Evolutionary conservation across 2,797 vertebrate genomes (phyloP).

Genomic region (Chiloscyllium punctatum): DNA sequence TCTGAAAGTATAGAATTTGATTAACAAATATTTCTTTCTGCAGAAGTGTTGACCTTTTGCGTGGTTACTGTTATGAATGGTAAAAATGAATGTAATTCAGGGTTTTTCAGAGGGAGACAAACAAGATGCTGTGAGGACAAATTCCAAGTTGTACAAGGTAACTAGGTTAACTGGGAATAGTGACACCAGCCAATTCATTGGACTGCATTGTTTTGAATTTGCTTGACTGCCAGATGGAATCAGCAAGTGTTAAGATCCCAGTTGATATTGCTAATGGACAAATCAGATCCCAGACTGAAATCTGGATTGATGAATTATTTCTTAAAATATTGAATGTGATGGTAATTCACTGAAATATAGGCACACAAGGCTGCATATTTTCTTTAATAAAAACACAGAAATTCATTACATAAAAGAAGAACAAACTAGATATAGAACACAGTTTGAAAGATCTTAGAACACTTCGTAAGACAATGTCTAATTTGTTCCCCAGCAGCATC

Average conservation of each 20-base stretch:
- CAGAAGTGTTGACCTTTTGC: neutral
- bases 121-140: neutral
- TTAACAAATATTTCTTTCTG: neutral
- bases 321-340: too few relatives aligned
- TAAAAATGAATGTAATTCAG: neutral
- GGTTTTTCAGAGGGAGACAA: neutral
- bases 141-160: neutral
- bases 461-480: too few relatives aligned
- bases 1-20: neutral
- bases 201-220: neutral
- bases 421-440: too few relatives aligned
- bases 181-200: neutral
- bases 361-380: too few relatives aligned
- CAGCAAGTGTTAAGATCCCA: neutral
- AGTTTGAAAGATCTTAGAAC: too few relatives aligned
- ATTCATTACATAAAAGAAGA: too few relatives aligned
- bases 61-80: neutral
- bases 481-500: too few relatives aligned
- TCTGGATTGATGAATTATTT: too few relatives aligned
- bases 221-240: neutral
- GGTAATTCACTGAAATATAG: too few relatives aligned
- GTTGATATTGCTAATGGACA: too few relatives aligned
- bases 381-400: too few relatives aligned
- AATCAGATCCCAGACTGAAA: too few relatives aligned
- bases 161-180: neutral